A percentile compares a stretch with the other conserved stretches of the same genome.
phyloP scores from a whole-genome alignment of 2,888 invertebrate species.

The Camponotus fellah region DNA sequence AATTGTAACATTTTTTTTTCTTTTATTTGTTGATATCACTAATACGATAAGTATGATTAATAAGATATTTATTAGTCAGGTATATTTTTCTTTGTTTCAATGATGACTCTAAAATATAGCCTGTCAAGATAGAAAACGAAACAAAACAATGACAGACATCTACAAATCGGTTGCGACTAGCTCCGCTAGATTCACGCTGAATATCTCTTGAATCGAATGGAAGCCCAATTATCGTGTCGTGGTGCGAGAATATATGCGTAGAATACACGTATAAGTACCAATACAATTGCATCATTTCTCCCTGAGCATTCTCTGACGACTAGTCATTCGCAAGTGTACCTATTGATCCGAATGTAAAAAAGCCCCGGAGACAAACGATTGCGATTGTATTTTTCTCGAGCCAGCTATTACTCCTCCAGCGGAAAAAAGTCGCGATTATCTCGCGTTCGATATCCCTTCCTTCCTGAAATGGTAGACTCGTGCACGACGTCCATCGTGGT shows the following conservation, averaged over 20 bases:
- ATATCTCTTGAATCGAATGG: slow-evolving; percentile 3
- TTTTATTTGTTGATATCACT: background rate
- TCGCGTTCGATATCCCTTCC: background rate
- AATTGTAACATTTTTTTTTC: background rate
- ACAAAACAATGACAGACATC: background rate
- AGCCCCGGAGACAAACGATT: slow-evolving; percentile 8
- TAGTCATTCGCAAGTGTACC: slow-evolving; percentile 32
- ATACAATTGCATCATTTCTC: slow-evolving; percentile 30
- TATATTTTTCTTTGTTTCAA: background rate
- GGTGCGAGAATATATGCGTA: background rate
- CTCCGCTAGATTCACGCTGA: slow-evolving; percentile 5
- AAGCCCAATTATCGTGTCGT: slow-evolving; percentile 24
- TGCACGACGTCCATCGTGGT: slow-evolving; percentile 1
- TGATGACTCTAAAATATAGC: background rate
- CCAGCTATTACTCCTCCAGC: no score
- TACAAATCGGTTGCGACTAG: background rate
- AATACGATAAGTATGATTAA: background rate
- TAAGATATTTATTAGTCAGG: background rate
- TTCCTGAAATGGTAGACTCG: slow-evolving; percentile 19
- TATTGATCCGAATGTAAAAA: background rate
- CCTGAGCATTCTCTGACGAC: slow-evolving; percentile 5
- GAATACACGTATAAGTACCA: background rate
- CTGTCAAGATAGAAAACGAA: background rate
- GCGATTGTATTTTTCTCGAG: slow-evolving; percentile 20
- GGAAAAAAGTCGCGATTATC: slow-evolving; percentile 28